A percentile compares a stretch with the other conserved stretches of the same genome.
These are phyloP conservation scores for Pampusana beccarii DNA, from an alignment of 2,113 vertebrate genomes.

Conservation along the genomic window DNA sequence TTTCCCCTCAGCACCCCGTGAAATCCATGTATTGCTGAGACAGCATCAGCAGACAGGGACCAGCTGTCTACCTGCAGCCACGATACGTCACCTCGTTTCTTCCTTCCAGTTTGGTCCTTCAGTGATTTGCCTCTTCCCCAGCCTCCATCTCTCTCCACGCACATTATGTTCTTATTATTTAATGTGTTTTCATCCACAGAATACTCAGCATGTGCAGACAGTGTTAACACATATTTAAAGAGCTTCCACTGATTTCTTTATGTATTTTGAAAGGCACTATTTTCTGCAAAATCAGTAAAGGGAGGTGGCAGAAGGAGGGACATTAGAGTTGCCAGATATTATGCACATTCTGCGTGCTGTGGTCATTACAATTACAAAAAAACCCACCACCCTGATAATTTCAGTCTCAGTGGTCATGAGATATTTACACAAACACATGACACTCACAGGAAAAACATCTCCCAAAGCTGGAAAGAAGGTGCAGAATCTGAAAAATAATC, in stretches of 20 bases:
- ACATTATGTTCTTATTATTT: neutral
- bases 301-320: neutral
- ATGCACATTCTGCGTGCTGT: neutral
- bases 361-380: neutral
- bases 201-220: neutral
- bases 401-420: neutral
- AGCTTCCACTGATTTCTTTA: neutral
- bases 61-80: neutral
- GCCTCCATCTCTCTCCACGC: neutral
- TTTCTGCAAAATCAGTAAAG: neutral
- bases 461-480: neutral
- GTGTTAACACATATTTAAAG: neutral
- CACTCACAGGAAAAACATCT: neutral
- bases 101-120: neutral
- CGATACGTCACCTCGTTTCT: neutral
- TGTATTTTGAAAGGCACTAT: neutral
- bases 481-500: conserved; percentile 7
- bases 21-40: neutral
- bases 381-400: neutral
- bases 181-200: neutral
- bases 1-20: accelerated
- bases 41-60: neutral
- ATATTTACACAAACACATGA: neutral
- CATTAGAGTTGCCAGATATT: neutral
- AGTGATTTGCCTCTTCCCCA: neutral